A percentile compares a stretch with the other conserved stretches of the same genome.
Evolutionary conservation across 64 coral and sea anemone genomes (phyloP).

Genomic region (Platygyra sinensis): DNA sequence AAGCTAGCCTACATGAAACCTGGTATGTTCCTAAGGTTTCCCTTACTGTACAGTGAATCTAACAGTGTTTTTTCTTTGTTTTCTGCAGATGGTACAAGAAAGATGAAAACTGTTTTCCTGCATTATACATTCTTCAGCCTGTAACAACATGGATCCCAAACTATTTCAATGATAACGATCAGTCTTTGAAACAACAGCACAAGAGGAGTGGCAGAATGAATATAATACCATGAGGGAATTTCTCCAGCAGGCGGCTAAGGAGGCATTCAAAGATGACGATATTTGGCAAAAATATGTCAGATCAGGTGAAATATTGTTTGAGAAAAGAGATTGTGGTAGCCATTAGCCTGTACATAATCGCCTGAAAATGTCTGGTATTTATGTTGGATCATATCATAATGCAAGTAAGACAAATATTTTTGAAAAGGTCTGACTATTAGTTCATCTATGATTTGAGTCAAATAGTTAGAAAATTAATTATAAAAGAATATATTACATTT

Average conservation of each 20-base stretch:
- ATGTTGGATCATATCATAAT: too few relatives aligned
- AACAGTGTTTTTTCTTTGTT: not conserved
- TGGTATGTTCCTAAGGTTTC: not conserved
- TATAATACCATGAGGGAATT: slow-evolving; percentile 40
- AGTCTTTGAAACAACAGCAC: slow-evolving; percentile 16
- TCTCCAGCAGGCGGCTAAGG: slow-evolving; percentile 28
- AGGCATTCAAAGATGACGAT: slow-evolving; percentile 18
- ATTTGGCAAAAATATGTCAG: slow-evolving; percentile 52
- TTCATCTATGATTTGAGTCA: too few relatives aligned
- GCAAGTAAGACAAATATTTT: too few relatives aligned
- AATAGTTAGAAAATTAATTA: too few relatives aligned
- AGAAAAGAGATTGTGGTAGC: too few relatives aligned
- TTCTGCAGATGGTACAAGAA: slow-evolving; percentile 71
- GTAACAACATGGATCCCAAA: slow-evolving; percentile 73
- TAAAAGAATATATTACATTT: too few relatives aligned
- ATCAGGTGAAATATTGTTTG: slow-evolving; percentile 55
- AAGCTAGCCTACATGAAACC: not conserved
- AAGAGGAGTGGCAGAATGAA: slow-evolving; percentile 23
- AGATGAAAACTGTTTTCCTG: slow-evolving; percentile 76
- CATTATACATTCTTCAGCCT: slow-evolving; percentile 76
- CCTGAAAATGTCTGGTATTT: too few relatives aligned
- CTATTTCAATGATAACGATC: slow-evolving; percentile 39
- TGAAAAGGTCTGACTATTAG: too few relatives aligned
- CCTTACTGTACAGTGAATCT: not conserved
- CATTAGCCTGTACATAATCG: too few relatives aligned